Evolutionary conservation across 2,113 vertebrate genomes (phyloP).

Genomic region (Elephantulus edwardii): DNA sequence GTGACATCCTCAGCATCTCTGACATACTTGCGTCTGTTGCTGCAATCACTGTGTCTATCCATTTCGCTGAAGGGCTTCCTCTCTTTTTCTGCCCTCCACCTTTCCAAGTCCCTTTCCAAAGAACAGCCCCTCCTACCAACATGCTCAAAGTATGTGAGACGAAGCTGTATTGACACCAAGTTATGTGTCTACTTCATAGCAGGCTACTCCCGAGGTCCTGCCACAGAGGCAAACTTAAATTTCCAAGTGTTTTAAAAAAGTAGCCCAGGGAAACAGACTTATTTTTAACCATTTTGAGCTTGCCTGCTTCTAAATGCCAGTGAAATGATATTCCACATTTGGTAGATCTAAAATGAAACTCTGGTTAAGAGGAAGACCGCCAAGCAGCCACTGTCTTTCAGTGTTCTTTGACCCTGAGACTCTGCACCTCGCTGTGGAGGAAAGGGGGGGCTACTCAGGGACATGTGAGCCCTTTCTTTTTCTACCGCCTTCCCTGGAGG

Average conservation of each 20-base stretch:
- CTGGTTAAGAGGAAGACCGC: background rate
- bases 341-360: background rate
- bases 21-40: too few species aligned
- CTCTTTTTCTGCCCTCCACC: too few species aligned
- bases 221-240: background rate
- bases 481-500: background rate
- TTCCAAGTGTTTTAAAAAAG: background rate
- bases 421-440: background rate
- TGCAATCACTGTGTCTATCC: too few species aligned
- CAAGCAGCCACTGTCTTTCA: background rate
- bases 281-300: background rate
- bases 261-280: background rate
- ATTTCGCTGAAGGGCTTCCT: too few species aligned
- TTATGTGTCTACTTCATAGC: background rate
- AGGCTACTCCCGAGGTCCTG: background rate
- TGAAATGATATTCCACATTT: background rate
- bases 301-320: background rate
- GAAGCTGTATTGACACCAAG: background rate
- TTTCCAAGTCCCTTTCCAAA: too few species aligned
- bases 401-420: background rate
- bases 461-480: background rate
- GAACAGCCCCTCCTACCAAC: too few species aligned
- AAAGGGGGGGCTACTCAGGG: background rate
- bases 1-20: too few species aligned
- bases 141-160: too few species aligned